These are phyloP conservation scores for Caracal caracal DNA, from an alignment of 2,113 vertebrate genomes.

Conservation along the genomic window DNA sequence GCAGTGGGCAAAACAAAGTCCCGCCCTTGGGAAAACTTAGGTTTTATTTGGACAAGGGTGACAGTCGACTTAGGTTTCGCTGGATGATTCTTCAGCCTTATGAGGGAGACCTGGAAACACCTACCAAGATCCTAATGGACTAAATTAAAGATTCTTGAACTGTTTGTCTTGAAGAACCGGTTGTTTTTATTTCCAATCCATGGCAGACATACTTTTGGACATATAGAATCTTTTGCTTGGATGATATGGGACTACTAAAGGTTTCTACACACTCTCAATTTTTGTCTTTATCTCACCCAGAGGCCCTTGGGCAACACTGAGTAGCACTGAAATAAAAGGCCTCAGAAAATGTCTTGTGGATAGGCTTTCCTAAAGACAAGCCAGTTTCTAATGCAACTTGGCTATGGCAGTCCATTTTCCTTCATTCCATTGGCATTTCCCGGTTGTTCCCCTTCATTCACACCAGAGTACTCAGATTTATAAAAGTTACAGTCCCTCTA, in stretches of 20 bases:
- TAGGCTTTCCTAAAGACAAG: not conserved
- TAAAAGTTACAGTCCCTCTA: not conserved
- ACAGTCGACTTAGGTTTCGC: not conserved
- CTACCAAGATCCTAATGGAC: not conserved
- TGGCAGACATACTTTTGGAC: not conserved
- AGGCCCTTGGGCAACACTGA: not conserved
- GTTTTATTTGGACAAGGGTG: not conserved
- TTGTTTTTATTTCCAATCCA: not conserved
- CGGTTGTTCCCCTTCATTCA: not conserved
- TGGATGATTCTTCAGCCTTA: not conserved
- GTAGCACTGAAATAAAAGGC: not conserved
- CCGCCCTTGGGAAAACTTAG: not conserved
- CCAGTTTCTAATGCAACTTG: not conserved
- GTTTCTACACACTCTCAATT: not conserved
- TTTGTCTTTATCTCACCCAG: not conserved
- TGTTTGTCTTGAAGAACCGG: not conserved
- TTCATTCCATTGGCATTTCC: not conserved
- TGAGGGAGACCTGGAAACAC: not conserved
- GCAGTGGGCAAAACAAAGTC: not conserved
- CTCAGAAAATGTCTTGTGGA: not conserved
- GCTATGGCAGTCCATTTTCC: not conserved
- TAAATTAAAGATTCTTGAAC: not conserved
- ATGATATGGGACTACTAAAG: not conserved
- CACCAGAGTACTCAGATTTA: not conserved
- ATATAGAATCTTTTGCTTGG: not conserved